These are phyloP conservation scores for Sinopyrophorus schimmeli DNA, from an alignment of 2,888 invertebrate genomes.

Conservation along the genomic window DNA sequence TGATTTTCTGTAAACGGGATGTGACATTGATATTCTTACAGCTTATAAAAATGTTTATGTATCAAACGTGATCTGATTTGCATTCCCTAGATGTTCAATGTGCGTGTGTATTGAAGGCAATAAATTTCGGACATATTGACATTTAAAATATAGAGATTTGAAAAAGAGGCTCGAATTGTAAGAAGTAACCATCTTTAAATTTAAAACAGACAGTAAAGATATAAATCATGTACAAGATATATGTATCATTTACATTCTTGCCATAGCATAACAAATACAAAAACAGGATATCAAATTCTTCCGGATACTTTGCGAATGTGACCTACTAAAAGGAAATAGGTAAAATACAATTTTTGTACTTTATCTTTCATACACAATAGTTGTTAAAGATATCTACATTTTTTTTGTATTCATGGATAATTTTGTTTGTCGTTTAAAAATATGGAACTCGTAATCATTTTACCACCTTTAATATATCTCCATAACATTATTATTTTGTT, in stretches of 20 bases:
- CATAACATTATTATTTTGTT: too few species aligned
- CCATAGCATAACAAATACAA: conserved; percentile 13
- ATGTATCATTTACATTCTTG: conserved; percentile 23
- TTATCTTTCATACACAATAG: too few species aligned
- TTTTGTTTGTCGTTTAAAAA: too few species aligned
- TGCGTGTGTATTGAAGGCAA: conserved; percentile 10
- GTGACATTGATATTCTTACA: conserved; percentile 10
- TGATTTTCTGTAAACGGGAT: conserved; percentile 8
- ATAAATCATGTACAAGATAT: conserved; percentile 25
- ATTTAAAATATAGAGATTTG: conserved; percentile 16
- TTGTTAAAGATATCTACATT: too few species aligned
- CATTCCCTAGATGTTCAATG: not conserved
- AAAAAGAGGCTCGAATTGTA: conserved; percentile 4
- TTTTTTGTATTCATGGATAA: too few species aligned
- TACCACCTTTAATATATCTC: too few species aligned
- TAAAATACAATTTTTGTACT: too few species aligned
- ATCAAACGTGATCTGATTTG: conserved; percentile 9
- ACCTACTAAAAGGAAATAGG: too few species aligned
- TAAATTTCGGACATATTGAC: conserved; percentile 14
- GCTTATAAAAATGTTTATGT: conserved; percentile 14
- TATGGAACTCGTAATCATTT: too few species aligned
- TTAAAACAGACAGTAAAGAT: conserved; percentile 12
- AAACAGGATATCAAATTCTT: conserved; percentile 12
- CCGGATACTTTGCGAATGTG: conserved; percentile 2
- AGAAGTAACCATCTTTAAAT: conserved; percentile 18